Conservation (phyloP, 2,888 invertebrate genomes). For the Mesochorus sp. region DNA sequence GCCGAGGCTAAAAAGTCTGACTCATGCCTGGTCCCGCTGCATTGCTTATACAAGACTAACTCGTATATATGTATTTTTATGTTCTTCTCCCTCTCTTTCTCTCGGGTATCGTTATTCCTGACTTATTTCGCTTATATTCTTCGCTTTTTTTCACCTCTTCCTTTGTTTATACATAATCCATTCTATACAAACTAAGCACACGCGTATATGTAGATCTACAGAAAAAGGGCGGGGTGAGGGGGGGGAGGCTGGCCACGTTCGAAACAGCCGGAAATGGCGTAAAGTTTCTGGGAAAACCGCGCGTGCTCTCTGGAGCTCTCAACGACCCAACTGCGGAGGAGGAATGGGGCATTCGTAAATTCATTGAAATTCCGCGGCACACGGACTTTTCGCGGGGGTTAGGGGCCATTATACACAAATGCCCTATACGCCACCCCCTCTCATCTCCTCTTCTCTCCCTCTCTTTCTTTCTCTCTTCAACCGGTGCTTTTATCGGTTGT, state of each 20-base stretch:
- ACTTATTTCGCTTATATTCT: conserved; percentile 25
- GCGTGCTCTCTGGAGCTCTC: background rate
- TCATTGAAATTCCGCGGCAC: conserved; percentile 51
- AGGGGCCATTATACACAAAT: background rate
- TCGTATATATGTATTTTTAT: no score
- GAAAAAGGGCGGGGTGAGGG: background rate
- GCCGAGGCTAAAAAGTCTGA: no score
- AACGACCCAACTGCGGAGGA: background rate
- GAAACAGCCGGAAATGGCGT: conserved; percentile 25
- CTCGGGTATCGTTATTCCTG: conserved; percentile 39
- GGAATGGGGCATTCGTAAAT: conserved; percentile 44
- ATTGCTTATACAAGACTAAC: no score
- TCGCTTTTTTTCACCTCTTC: background rate
- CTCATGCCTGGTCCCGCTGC: no score
- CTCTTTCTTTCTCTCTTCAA: background rate
- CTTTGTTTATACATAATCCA: no score
- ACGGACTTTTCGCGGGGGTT: conserved; percentile 4
- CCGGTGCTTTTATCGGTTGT: background rate
- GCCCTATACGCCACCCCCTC: no score
- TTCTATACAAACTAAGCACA: no score
- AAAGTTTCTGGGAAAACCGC: conserved; percentile 32
- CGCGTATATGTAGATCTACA: background rate
- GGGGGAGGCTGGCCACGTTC: background rate
- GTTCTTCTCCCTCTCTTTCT: background rate
- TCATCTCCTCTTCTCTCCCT: background rate